Evolutionary conservation across 92 coral and sea anemone species (phyloP), one percentile per base, ranked within the genome.

Genomic region (Parazoanthus swiftii): DNA sequence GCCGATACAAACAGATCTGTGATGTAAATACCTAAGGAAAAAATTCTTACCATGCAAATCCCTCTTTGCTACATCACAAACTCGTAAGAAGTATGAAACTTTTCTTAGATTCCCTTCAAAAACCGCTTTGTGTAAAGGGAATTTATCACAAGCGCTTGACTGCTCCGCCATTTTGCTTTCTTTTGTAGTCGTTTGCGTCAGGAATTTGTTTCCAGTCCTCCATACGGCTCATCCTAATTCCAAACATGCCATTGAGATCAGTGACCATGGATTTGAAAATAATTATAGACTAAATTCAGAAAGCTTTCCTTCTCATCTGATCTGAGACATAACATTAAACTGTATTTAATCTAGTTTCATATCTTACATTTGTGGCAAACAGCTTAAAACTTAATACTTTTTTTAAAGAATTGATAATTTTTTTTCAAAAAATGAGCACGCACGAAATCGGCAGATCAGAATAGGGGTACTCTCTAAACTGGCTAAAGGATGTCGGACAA

Each of bases 71-170:
- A 97, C 86, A 88, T 95, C 97, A 81, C 95, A 93, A 79, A 90
- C 83, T 39, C 97, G 89, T 83, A 97, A 82, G 48, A 90, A 93
- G 50, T 91, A 80, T 44, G 99, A 97, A 80, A 97, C 98, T 80
- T 95, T 97, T 36, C 99, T 91, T 10, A 97, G 86, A 91, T 97
- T 97, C 38, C 99, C 99, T 77, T 97, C 98, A 89, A 95, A 97
- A 66, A 97, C 93, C 36, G 99, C 99, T 90, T 86, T 95, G 74
- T 97, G 99, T 66, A 97, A 95, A 66, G 98, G 99, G 83, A 86
- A 97, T 44, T 92, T 92, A 74, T 97, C 98, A 56, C 86, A 90
- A 48, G 80, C 93, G 29, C 44, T 81, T 63, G 71, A 43, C 25
- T 20, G 81, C 76, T 90, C 93, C 72, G 90, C 86, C 93, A 90